Evolutionary conservation across 2,888 invertebrate genomes (phyloP).

Genomic region (Rhabditophanes sp.): DNA sequence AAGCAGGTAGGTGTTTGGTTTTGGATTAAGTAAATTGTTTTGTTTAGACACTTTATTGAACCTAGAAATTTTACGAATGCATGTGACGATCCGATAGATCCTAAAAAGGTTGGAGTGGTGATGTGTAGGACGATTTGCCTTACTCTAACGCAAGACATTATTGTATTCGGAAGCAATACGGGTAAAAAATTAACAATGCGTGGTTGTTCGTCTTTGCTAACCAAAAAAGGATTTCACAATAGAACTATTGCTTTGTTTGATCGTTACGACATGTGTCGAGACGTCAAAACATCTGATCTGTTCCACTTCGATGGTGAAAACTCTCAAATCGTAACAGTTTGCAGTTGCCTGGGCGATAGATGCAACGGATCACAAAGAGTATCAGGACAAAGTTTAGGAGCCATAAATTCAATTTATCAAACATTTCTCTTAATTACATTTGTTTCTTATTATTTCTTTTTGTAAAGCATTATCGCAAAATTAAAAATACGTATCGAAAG

Average conservation of each 20-base stretch:
- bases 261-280: constrained; percentile 37
- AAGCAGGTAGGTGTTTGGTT: constrained; percentile 5
- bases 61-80: constrained; percentile 36
- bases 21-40: constrained; percentile 2
- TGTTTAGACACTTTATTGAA: constrained; percentile 27
- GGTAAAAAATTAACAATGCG: constrained; percentile 36
- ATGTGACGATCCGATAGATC: constrained; percentile 31
- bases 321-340: constrained; percentile 9
- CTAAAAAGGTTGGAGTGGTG: constrained; percentile 14
- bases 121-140: constrained; percentile 39
- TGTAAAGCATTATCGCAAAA: too few relatives aligned
- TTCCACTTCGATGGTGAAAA: constrained; percentile 27
- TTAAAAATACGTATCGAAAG: too few relatives aligned
- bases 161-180: constrained; percentile 36
- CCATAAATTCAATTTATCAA: too few relatives aligned
- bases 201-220: constrained; percentile 33
- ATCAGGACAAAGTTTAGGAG: too few relatives aligned
- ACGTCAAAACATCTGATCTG: constrained; percentile 36
- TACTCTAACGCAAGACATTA: constrained; percentile 36
- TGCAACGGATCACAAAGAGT: constrained; percentile 17
- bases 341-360: constrained; percentile 35
- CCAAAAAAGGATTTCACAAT: constrained; percentile 30
- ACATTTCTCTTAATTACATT: too few relatives aligned
- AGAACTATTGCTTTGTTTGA: constrained; percentile 40
- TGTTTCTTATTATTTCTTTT: too few relatives aligned